Evolutionary conservation across 1,140 invertebrate species (phyloP), one percentile per base, ranked within the genome.

Genomic region (Glossosoma conforme): DNA sequence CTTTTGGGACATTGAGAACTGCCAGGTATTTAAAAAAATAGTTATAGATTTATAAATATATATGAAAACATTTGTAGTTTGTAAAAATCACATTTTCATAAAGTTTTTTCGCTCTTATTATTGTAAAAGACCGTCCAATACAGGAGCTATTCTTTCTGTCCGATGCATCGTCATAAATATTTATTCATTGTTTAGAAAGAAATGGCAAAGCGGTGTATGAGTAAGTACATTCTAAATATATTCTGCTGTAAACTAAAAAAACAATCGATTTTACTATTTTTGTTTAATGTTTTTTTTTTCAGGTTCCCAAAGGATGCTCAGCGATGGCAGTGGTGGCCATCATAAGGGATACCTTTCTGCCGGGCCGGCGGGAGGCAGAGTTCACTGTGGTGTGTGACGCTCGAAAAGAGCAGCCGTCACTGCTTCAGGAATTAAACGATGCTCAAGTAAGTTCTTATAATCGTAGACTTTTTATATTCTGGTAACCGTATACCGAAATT

Each of bases 1-100:
- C 37, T 94, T 93, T 71, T 94, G 91, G 91, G 91, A 94, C 66
- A 94, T 94, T 63, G 90, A 94, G 77, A 94, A 92, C 65, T 90
- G 87, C 69, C 80, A 82, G 66, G 84, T 70, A 58, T n/a, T n/a
- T n/a, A n/a, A n/a, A n/a, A 32, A 22, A 20, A n/a, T 28, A n/a
- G 24, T n/a, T 28, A 8, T n/a, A n/a, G n/a, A n/a, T 28, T 28
- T 28, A 8, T 28, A 28, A 28, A 28, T 8, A 28, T 28, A 28
- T n/a, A 6, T 28, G 24, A n/a, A 28, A 28, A 13, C 5, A 37
- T 8, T 6, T 9, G 6, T 37, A n/a, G 14, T 6, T 37, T 37
- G 14, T 18, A 41, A 41, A 18, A 17, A 15, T 41, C n/a, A 17
- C 14, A n/a, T n/a, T n/a, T n/a, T n/a, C n/a, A n/a, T n/a, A n/a